Conservation (phyloP, 1,140 invertebrate species). For the Procambarus clarkii region DNA sequence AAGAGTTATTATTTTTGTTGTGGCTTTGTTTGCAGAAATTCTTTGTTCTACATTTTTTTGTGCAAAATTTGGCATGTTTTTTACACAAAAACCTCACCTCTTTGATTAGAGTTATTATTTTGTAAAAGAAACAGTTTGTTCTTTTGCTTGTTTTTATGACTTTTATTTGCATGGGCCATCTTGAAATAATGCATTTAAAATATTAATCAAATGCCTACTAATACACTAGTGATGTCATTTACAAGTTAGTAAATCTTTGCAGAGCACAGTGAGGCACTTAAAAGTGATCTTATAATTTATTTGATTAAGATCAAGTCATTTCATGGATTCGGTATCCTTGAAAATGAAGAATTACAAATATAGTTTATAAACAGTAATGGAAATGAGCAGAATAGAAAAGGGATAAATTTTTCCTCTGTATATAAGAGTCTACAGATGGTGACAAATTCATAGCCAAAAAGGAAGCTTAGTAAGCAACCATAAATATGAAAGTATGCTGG, state of each 20-base stretch:
- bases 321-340: neutral
- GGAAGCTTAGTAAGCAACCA: too few relatives aligned
- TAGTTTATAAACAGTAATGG: too few relatives aligned
- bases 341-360: too few relatives aligned
- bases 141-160: conserved; percentile 15
- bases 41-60: conserved; percentile 15
- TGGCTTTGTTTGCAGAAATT: conserved; percentile 24
- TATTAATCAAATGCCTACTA: neutral
- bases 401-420: too few relatives aligned
- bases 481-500: too few relatives aligned
- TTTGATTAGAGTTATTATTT: conserved; percentile 30
- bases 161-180: conserved; percentile 30
- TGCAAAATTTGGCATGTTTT: conserved; percentile 38
- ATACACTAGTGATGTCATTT: neutral
- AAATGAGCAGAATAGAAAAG: too few relatives aligned
- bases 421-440: too few relatives aligned
- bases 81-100: neutral
- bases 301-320: neutral
- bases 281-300: neutral
- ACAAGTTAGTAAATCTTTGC: neutral
- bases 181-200: neutral
- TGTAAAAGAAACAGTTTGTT: neutral
- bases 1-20: conserved; percentile 39
- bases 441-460: too few relatives aligned
- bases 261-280: neutral